Evolutionary conservation across 2,888 invertebrate species (phyloP), one percentile per base, ranked within the genome.

Genomic region (Stomorhina lunata): DNA sequence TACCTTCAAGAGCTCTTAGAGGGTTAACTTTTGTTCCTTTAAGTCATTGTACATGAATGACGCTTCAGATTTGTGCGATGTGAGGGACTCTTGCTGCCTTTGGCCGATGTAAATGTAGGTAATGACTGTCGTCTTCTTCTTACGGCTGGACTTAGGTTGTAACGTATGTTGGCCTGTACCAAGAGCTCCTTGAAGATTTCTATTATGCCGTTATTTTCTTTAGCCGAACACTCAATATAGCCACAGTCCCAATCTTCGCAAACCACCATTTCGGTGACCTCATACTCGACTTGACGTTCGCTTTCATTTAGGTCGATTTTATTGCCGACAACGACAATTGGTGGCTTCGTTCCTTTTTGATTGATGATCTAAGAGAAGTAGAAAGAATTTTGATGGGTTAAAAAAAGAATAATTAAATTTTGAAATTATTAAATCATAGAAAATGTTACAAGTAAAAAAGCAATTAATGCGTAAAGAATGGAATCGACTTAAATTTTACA

Each of bases 261-360:
- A 1, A 92, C 92, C 43, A 92, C 87, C 48, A 89, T 87, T 79
- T 91, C 91, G 0, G 91, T 90, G 1, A 91, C 89, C 83, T 91
- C 92, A 37, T 88, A 86, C 5, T 88, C 85, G 25, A 92, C 90
- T 85, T 90, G 88, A 22, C 90, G 86, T 57, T 88, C 87, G 32
- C 88, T 87, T 34, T 91, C 90, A 34, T 90, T 89, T 12, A 94
- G 88, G 87, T 95, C 95, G 55, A 92, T 91, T 89, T 95, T 95
- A 89, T 95, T 95, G 45, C 94, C 95, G 7, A 94, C 95, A 17
- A 95, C 92, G 29, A 95, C 94, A 83, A 94, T 94, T 0, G 95
- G 95, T 15, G 95, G 92, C 34, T 88, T 86, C 48, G 87, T 87
- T 48, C 92, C 93, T 85, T 93, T 93, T 4, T 86, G 85, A 10